Conservation (phyloP, 1,140 invertebrate species). For the Mercenaria mercenaria region DNA sequence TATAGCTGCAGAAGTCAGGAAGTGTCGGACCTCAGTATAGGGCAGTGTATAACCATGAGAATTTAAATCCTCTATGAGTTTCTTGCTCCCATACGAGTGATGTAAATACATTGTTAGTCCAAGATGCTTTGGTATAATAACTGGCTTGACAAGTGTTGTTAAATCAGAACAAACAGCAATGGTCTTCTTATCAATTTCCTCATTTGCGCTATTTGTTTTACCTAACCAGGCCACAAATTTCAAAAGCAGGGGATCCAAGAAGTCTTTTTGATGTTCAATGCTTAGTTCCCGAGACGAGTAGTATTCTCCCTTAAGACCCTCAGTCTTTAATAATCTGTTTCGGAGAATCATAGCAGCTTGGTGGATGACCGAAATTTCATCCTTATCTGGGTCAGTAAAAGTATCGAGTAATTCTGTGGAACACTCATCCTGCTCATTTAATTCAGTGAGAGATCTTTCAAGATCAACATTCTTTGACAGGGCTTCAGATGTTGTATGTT, state of each 20-base stretch:
- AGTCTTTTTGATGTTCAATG: not conserved
- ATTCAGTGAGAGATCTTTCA: not conserved
- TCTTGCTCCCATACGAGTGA: not conserved
- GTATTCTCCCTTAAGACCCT: not conserved
- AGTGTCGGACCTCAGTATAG: slow-evolving; percentile 27
- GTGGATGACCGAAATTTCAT: not conserved
- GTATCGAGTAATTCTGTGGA: not conserved
- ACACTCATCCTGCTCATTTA: not conserved
- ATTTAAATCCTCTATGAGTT: slow-evolving; percentile 20
- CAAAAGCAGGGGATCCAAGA: not conserved
- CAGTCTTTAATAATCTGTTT: not conserved
- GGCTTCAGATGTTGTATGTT: not conserved
- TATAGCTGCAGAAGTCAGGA: slow-evolving; percentile 27
- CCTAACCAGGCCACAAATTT: not conserved
- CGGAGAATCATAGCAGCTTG: not conserved
- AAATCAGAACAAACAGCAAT: not conserved
- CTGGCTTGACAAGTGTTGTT: not conserved
- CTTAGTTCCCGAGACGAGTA: not conserved
- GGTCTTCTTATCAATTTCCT: not conserved
- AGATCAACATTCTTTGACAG: not conserved
- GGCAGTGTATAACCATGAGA: not conserved
- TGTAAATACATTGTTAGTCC: not conserved
- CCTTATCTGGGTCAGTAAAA: not conserved
- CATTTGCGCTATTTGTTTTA: not conserved
- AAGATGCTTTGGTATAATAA: slow-evolving; percentile 23